Conservation (phyloP, 1,140 invertebrate genomes). For the Orchestia grillus region DNA sequence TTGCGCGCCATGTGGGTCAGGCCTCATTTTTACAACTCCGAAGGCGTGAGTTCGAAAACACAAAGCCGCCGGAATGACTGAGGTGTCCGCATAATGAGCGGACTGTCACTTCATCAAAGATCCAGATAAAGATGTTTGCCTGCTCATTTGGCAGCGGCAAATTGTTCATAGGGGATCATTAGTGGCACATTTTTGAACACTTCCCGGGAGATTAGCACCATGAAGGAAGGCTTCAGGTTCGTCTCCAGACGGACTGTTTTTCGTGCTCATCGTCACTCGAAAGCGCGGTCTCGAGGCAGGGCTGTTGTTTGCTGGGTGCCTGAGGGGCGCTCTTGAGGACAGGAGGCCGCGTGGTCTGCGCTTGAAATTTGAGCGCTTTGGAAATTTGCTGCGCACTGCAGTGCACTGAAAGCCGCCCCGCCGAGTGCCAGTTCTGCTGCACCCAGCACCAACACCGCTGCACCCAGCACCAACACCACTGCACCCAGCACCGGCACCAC, state of each 20-base stretch:
- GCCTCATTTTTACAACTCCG: background rate
- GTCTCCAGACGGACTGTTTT: background rate
- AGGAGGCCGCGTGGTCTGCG: too few species aligned
- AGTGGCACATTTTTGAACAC: conserved; percentile 7
- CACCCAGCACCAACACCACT: too few species aligned
- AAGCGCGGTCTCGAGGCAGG: too few species aligned
- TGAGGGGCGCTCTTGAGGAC: too few species aligned
- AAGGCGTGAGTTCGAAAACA: background rate
- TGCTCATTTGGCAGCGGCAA: conserved; percentile 5
- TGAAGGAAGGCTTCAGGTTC: background rate
- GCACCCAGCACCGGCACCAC: too few species aligned
- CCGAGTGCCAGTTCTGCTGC: too few species aligned
- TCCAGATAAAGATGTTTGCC: conserved; percentile 7
- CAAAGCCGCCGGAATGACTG: background rate
- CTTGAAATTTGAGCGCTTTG: too few species aligned
- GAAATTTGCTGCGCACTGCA: too few species aligned
- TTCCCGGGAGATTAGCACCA: background rate
- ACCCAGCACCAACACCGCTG: too few species aligned
- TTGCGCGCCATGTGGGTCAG: background rate
- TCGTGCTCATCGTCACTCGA: background rate
- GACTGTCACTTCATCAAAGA: background rate
- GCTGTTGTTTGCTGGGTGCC: too few species aligned
- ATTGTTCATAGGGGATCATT: background rate
- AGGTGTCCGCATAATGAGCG: background rate
- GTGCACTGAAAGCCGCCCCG: too few species aligned